Base-by-base conservation (phyloP, 2,797 vertebrate genomes). In the Yasuhikotakia modesta region DNA sequence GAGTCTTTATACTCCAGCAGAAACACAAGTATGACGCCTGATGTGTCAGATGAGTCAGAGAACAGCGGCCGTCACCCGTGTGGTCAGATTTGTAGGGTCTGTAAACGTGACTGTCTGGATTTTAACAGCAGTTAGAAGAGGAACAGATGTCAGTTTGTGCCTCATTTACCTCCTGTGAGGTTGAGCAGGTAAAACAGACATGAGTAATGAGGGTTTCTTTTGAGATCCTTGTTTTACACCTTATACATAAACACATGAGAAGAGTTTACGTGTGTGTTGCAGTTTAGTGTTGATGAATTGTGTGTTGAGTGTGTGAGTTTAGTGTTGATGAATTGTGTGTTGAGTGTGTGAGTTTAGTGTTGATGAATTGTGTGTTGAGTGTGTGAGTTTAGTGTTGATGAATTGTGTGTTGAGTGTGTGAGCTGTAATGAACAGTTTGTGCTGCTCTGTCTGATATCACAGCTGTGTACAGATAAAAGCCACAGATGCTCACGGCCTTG, bases 401-500 rank as follows among this genome's bases (percentile, higher is more conserved):
- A 27, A 27, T 22, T n/a, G 52, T n/a, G 65, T 13, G 64, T 66
- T 21, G 14, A n/a, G 68, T 58, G 69, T 72, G 70, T 16, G 32
- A 21, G 55, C 17, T 35, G 32, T 46, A 45, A 21, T 58, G 12
- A 80, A 84, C 83, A 82, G 65, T 35, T 45, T 39, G 77, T 80
- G 48, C 73, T 14, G 57, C 35, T 27, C 27, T 50, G 46, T 73
- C 80, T 75, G 71, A 72, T 60, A 80, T 68, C 74, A 73, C 78
- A 82, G 83, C 74, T 60, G 73, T 73, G 10, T 39, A 17, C 57
- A 39, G 78, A 82, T 84, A 78, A 74, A n/a, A 65, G 45, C 16
- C 67, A 24, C 81, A 84, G 83, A 84, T 76, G 80, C 77, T 79
- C 11, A 35, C 5, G 53, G 68, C 67, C 70, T 70, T 64, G 77